Base-by-base conservation (phyloP, 2,888 invertebrate genomes). In the Mantis religiosa region DNA sequence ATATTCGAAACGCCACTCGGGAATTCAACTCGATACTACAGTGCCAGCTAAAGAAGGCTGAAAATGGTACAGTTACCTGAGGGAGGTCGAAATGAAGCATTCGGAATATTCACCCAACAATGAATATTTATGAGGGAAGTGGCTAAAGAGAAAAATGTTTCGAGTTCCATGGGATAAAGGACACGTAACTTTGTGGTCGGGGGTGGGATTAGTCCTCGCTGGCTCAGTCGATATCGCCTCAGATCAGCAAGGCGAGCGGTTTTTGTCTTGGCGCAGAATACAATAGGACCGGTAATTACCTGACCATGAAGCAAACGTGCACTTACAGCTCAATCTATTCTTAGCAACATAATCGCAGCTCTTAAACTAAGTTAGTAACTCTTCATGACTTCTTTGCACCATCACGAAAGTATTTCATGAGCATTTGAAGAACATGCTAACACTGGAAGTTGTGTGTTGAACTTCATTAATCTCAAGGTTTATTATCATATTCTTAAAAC, bases 51-150 rank as follows among this genome's bases (percentile, higher is more conserved):
- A 71, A 71, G 54, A 71, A 71, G 54, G 20, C 54, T 71, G 54
- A 71, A 71, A 71, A 71, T 71, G 54, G 54, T 71, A 41, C 25
- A 71, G 54, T 15, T 71, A 71, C 54, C 54, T 71, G 54, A 15
- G 30, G 54, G 54, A 71, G 54, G 54, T 20, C 83, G 89, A 89
- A 87, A 87, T 89, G 87, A 85, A 41, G 83, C 84, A 87, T 87
- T 87, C 89, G 71, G 84, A 89, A 87, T 86, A 89, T 89, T 89
- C 89, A 71, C 54, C 86, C 86, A 89, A 89, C 87, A 87, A 87
- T 89, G 89, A 89, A 89, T 89, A 89, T 89, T 89, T 89, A 89
- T 87, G 87, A 84, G 25, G 84, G 3, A 84, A 20, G 34, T 25
- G 41, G 28, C 28, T 34, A 84, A 28, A 14, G 84, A 84, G 34